These are phyloP conservation scores for Perodicticus potto DNA, from an alignment of 2,797 vertebrate genomes.

Conservation along the genomic window DNA sequence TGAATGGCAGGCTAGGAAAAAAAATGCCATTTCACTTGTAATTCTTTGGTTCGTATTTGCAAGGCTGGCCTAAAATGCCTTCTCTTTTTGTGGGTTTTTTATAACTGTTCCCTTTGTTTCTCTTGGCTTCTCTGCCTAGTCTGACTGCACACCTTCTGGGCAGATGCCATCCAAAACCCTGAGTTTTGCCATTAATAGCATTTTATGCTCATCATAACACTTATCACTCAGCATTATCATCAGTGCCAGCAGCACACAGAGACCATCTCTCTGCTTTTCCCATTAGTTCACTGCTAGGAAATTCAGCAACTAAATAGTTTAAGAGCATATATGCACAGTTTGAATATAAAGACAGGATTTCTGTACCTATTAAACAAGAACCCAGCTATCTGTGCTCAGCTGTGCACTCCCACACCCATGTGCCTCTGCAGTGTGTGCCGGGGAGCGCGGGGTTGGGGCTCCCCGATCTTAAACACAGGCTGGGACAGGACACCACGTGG, in stretches of 20 bases:
- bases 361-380: slow-evolving; percentile 46
- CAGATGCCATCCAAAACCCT: slow-evolving; percentile 75
- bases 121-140: slow-evolving; percentile 73
- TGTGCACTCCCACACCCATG: background rate
- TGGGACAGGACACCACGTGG: slow-evolving; percentile 78
- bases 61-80: slow-evolving; percentile 77
- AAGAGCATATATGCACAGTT: background rate
- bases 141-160: slow-evolving; percentile 77
- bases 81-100: slow-evolving; percentile 81
- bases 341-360: slow-evolving; percentile 17
- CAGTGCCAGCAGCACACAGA: slow-evolving; percentile 24
- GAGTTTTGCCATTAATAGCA: slow-evolving; percentile 59
- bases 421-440: background rate
- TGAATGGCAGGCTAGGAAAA: slow-evolving; percentile 71
- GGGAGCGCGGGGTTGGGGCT: slow-evolving; percentile 50
- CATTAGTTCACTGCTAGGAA: slow-evolving; percentile 57
- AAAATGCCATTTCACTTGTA: slow-evolving; percentile 77
- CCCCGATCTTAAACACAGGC: slow-evolving; percentile 81
- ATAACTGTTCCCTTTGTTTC: slow-evolving; percentile 80
- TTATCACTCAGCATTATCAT: slow-evolving; percentile 73
- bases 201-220: slow-evolving; percentile 35
- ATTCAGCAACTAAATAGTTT: background rate
- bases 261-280: slow-evolving; percentile 47
- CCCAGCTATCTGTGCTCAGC: background rate
- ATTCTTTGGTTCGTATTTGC: slow-evolving; percentile 82